Conservation (phyloP, 1,140 invertebrate species). For the Drosophila kohkoa region DNA sequence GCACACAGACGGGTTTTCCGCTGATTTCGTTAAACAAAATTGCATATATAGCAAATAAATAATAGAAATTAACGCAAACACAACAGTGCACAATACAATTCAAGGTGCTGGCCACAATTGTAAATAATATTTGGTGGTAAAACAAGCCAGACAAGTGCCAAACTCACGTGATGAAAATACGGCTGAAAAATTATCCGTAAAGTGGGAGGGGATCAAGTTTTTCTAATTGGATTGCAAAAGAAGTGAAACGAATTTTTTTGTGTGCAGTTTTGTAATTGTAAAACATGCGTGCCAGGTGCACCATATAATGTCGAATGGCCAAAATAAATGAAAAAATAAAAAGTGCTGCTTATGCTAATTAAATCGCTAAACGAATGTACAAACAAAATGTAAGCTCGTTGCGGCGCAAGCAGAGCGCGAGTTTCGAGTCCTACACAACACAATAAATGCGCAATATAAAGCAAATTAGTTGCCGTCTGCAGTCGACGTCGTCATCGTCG, state of each 20-base stretch:
- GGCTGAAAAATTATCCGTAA: constrained; percentile 65
- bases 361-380: constrained; percentile 49
- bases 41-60: constrained; percentile 65
- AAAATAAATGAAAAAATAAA: constrained; percentile 1
- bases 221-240: constrained; percentile 56
- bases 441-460: constrained; percentile 73
- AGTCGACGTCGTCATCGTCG: constrained; percentile 28
- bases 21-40: constrained; percentile 62
- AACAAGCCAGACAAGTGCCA: constrained; percentile 24
- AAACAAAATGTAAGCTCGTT: constrained; percentile 58
- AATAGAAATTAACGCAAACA: constrained; percentile 53
- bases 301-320: constrained; percentile 24
- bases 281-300: constrained; percentile 37
- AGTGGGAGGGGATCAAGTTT: constrained; percentile 70
- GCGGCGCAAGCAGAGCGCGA: constrained; percentile 39
- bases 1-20: constrained; percentile 65
- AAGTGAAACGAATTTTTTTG: constrained; percentile 42
- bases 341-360: constrained; percentile 25
- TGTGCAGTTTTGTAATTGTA: constrained; percentile 4
- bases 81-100: constrained; percentile 29
- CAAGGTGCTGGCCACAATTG: constrained; percentile 38
- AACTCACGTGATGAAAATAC: constrained; percentile 78
- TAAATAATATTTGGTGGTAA: constrained; percentile 28
- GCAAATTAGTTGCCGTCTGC: constrained; percentile 67
- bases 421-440: constrained; percentile 57